Evolutionary conservation across 2,113 vertebrate species (phyloP).

Genomic region (Colossoma macropomum): DNA sequence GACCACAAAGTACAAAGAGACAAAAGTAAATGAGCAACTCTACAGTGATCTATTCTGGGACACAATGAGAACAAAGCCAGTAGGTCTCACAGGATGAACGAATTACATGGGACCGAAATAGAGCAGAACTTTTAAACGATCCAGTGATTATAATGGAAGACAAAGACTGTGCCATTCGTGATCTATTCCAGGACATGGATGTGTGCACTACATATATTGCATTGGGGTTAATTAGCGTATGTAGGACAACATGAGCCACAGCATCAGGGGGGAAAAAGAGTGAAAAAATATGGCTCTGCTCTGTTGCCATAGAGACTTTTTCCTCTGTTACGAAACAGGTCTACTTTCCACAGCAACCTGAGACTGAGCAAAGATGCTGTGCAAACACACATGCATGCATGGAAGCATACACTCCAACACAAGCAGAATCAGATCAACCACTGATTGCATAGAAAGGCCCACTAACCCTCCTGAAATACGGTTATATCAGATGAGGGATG

Average conservation of each 20-base stretch:
- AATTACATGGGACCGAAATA: conserved; percentile 20
- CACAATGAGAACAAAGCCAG: conserved; percentile 29
- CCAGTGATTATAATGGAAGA: conserved; percentile 31
- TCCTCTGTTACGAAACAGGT: conserved; percentile 58
- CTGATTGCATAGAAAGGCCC: background rate
- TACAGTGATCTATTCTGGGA: conserved; percentile 34
- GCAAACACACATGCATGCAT: conserved; percentile 7
- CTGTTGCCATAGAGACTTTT: conserved; percentile 57
- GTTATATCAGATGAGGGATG: background rate
- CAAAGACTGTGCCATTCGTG: background rate
- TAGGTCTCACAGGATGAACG: conserved; percentile 16
- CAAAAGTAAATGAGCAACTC: conserved; percentile 14
- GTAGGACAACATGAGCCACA: conserved; percentile 11
- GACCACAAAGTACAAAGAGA: conserved; percentile 17
- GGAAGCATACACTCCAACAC: conserved; percentile 32
- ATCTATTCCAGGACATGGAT: background rate
- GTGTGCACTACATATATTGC: conserved; percentile 28
- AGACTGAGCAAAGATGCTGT: conserved; percentile 17
- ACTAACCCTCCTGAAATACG: background rate
- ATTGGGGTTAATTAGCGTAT: conserved; percentile 19
- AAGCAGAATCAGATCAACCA: background rate
- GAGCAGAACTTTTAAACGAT: conserved; percentile 23
- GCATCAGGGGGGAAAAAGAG: background rate
- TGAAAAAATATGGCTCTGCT: conserved; percentile 25
- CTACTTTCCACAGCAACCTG: conserved; percentile 54